Conservation (phyloP, 1,140 invertebrate genomes). For the Wasmannia auropunctata region DNA sequence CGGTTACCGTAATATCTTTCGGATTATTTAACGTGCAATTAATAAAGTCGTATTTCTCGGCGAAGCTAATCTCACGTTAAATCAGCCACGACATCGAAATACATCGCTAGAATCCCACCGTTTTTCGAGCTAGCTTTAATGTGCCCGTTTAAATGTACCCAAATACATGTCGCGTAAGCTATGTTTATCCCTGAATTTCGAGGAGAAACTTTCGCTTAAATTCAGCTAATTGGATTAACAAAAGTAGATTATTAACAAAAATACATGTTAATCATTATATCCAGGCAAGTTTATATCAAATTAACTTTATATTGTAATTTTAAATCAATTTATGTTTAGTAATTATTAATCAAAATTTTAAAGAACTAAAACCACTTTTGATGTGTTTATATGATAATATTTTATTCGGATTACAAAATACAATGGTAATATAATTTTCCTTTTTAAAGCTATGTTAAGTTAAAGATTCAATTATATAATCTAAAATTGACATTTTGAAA, state of each 20-base stretch:
- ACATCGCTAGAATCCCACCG: slow-evolving; percentile 23
- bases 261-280: background rate
- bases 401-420: background rate
- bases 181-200: slow-evolving; percentile 11
- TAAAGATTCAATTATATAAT: background rate
- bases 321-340: background rate
- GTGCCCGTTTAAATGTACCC: background rate
- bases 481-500: slow-evolving; percentile 1
- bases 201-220: slow-evolving; percentile 5
- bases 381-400: background rate
- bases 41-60: slow-evolving; percentile 49
- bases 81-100: slow-evolving; percentile 50
- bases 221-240: no score
- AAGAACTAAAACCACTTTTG: background rate
- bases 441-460: background rate
- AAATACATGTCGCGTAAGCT: background rate
- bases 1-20: slow-evolving; percentile 57
- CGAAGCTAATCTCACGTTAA: slow-evolving; percentile 49
- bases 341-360: background rate
- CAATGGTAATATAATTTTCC: background rate
- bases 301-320: background rate
- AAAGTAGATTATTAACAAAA: background rate
- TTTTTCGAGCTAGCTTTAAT: slow-evolving; percentile 36
- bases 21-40: slow-evolving; percentile 67
- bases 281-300: background rate